Base-by-base conservation (phyloP, 2,797 vertebrate genomes). In the Dallia pectoralis region DNA sequence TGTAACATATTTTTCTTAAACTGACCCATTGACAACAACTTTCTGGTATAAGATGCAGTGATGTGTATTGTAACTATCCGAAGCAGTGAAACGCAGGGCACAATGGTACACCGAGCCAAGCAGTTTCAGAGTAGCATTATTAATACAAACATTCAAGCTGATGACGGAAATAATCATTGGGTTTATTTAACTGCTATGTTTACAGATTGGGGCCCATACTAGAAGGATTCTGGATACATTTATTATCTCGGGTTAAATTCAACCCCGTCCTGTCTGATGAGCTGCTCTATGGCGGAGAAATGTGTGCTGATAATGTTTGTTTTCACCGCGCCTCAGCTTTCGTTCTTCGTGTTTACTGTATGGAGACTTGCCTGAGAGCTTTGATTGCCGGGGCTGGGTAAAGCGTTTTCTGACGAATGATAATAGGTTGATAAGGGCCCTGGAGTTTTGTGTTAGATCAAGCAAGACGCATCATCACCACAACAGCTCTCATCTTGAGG, bases 351-450 rank as follows among this genome's bases (percentile, higher is more conserved):
- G 49, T 53, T 56, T 19, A 11, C 51, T 56, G 8, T 56, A 56
- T n/a, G 22, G 32, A 66, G 16, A 66, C 64, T 40, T 66, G 4
- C 32, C 36, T 33, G 22, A 65, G 30, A 33, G 3, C 65, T 67
- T 12, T 40, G 36, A 25, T 67, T 67, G 19, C 44, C 65, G 7
- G 51, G 7, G 8, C 33, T 47, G 65, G 40, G 65, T 14, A 47
- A 67, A 53, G 48, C n/a, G 15, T 25, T 25, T 67, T 48, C 53
- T 74, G 36, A 68, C 65, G 3, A 16, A 12, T 8, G 25, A 74
- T 40, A 47, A 56, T 44, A 29, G 66, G 47, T 67, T 29, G 47
- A 61, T 74, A 36, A 67, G 30, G 48, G 33, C 64, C 33, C 36
- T 69, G 36, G 25, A 61, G 18, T n/a, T 49, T 22, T 67, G 8